Base-by-base conservation (phyloP, 2,888 invertebrate genomes). In the Rhingia campestris region DNA sequence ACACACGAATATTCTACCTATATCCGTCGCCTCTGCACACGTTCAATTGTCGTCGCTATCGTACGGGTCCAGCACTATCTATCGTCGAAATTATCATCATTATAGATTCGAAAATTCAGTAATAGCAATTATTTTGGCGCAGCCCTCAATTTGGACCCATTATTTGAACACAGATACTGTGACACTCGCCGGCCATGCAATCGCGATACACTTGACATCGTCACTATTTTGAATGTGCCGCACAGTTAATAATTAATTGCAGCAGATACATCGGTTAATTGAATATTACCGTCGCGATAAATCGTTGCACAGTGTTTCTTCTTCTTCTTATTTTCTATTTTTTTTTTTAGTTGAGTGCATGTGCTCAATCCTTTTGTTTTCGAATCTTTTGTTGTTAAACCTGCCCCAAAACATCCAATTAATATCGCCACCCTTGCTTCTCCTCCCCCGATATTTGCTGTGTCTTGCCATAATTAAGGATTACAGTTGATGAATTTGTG, bases 391-490 rank as follows among this genome's bases (percentile, higher is more conserved):
- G 22, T 22, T 22, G 22, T 22, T 2, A 37, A 74, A 35, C 73
- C 69, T 80, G 35, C 59, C 61, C 43, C 54, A 81, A 22, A 75
- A 75, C 49, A 69, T 69, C 81, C 56, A 64, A 66, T 67, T 69
- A 56, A 33, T 37, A 12, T 59, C 53, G 33, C 30, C 56, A 12
- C 47, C 54, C 9, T 30, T 22, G 22, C 6, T 37, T 47, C 56
- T 41, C 49, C 79, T 77, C 76, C 69, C 73, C 75, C 73, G 73
- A 75, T 86, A 82, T 86, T 86, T 79, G 76, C 76, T 86, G 81
- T 87, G 58, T 74, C 79, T 77, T 30, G 82, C 58, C 86, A 73
- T 81, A 75, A 72, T 49, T 73, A 86, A 70, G 77, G 77, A 86
- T 82, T 56, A 82, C 79, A 70, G 67, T 79, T 86, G 32, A 47